Conservation (phyloP, 2,888 invertebrate genomes). For the Aphidoletes aphidimyza region DNA sequence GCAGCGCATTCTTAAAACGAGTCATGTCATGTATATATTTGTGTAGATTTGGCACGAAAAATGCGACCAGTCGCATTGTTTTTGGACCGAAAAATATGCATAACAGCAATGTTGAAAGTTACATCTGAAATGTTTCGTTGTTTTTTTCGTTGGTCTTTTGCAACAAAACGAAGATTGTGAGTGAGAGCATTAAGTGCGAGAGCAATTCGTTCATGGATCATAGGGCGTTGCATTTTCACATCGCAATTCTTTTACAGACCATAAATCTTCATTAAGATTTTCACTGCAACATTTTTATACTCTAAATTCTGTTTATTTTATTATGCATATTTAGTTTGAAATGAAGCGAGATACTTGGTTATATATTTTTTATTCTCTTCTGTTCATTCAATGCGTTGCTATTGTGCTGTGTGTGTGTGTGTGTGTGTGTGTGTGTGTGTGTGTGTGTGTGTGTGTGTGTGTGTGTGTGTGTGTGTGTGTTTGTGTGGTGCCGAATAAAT, state of each 20-base stretch:
- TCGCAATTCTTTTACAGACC: constrained; percentile 18
- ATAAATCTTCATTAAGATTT: constrained; percentile 42
- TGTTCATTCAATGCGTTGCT: not conserved
- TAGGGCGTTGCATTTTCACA: constrained; percentile 29
- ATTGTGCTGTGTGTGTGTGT: not conserved
- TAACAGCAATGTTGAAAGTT: too few species aligned
- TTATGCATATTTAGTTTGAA: constrained; percentile 48
- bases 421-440: not conserved
- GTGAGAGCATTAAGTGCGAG: not conserved
- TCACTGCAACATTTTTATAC: constrained; percentile 43
- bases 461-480: not conserved
- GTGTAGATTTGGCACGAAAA: not conserved
- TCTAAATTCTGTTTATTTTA: constrained; percentile 46
- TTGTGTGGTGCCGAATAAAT: constrained; percentile 43
- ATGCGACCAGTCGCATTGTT: not conserved
- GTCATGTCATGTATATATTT: not conserved
- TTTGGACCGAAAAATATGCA: not conserved
- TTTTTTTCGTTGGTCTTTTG: not conserved
- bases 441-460: not conserved
- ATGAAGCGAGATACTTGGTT: not conserved
- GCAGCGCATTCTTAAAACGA: not conserved
- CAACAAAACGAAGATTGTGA: not conserved
- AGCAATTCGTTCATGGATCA: not conserved
- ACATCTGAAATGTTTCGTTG: too few species aligned
- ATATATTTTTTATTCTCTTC: not conserved